Base-by-base conservation (phyloP, 2,113 vertebrate species). In the Dunckerocampus dactyliophorus region DNA sequence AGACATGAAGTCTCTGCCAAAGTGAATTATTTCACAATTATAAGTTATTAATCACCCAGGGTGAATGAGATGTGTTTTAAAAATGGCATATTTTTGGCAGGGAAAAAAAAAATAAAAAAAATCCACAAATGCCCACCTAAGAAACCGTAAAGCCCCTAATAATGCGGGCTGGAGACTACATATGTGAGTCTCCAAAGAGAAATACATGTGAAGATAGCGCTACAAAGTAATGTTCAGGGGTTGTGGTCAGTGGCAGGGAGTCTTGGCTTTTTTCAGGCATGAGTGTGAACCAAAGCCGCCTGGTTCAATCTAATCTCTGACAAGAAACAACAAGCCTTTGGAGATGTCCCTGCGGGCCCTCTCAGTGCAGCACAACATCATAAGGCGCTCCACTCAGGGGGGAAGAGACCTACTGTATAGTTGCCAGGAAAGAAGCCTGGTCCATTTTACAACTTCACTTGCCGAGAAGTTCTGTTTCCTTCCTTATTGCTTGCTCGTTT, bases 231-330 rank as follows among this genome's bases (percentile, higher is more conserved):
- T 81, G 70, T 71, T 63, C 68, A 60, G 74, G 71, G 71, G 79
- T 75, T 82, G 74, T 65, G 72, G 63, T 72, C 74, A 52, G 65
- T 82, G 80, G 80, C 71, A 70, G 79, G 62, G 70, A 79, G 70
- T 54, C 54, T 54, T 48, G 75, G 78, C 69, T 80, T 73, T 75
- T 87, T 74, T 76, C 76, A 65, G 66, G 74, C 76, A 77, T 80
- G 67, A 80, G 79, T 71, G 60, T 79, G 81, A 85, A 87, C 78
- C 72, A 72, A 46, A 71, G 73, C 76, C 70, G 63, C 80, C 70
- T 77, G 76, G 87, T 90, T 90, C 87, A 89, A 91, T 91, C 83
- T 89, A 89, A 91, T 91, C 88, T 90, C 82, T 79, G 87, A 89
- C 88, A 89, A 84, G 84, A 85, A 89, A 86, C 86, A 82, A 82